Conservation (phyloP, 1,140 invertebrate genomes). For the Nylanderia fulva region DNA sequence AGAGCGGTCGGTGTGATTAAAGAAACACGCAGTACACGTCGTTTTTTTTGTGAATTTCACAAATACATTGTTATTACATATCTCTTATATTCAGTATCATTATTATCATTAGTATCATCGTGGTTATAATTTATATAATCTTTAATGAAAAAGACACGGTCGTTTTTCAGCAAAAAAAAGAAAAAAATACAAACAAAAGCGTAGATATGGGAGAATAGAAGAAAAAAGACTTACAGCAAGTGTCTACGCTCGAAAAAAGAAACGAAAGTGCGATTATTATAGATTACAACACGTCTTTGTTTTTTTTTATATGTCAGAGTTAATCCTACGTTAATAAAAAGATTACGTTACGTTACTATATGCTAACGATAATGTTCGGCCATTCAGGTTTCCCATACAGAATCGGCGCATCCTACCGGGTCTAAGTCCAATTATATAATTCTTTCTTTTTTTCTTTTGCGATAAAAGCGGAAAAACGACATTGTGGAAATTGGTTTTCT, state of each 20-base stretch:
- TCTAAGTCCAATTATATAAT: constrained; percentile 53
- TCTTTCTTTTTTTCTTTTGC: neutral
- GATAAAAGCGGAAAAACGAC: constrained; percentile 1
- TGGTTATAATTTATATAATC: constrained; percentile 77
- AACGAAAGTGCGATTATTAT: constrained; percentile 63
- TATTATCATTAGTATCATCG: constrained; percentile 71
- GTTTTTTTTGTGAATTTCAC: constrained; percentile 78
- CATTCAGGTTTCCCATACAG: constrained; percentile 68
- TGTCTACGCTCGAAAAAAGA: constrained; percentile 69
- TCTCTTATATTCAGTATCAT: constrained; percentile 71
- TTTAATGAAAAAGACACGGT: constrained; percentile 80
- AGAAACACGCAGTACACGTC: constrained; percentile 75
- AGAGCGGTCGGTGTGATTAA: constrained; percentile 67
- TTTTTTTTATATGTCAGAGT: constrained; percentile 66
- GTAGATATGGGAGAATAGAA: constrained; percentile 40
- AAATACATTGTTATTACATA: constrained; percentile 80
- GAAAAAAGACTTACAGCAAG: constrained; percentile 69
- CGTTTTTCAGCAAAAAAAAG: constrained; percentile 70
- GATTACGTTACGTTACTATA: constrained; percentile 77
- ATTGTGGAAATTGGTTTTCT: constrained; percentile 19
- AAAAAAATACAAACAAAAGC: constrained; percentile 41
- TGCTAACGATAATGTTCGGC: constrained; percentile 72
- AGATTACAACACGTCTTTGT: constrained; percentile 54
- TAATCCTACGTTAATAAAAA: constrained; percentile 81
- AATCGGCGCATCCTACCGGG: constrained; percentile 72